A percentile compares a stretch with the other conserved stretches of the same genome.
Conservation (phyloP, 1,140 invertebrate genomes). For the Pemphigus obesinymphae region DNA sequence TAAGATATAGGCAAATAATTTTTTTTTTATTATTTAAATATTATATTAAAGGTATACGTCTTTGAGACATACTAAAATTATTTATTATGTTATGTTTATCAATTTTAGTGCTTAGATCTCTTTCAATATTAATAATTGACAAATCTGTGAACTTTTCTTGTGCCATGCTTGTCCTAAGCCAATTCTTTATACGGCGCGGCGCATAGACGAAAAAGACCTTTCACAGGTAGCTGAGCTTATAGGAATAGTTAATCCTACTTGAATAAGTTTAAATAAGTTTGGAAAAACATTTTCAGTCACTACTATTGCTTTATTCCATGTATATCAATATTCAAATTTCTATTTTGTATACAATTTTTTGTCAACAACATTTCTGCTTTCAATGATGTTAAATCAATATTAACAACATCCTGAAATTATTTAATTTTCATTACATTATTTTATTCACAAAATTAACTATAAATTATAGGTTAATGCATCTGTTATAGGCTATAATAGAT, state of each 20-base stretch:
- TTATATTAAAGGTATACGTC: not conserved
- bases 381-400: not conserved
- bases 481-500: too few relatives aligned
- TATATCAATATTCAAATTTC: constrained; percentile 8
- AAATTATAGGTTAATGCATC: too few relatives aligned
- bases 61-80: not conserved
- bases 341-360: constrained; percentile 15
- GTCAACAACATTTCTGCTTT: constrained; percentile 14
- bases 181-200: constrained; percentile 14
- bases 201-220: not conserved
- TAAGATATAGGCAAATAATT: not conserved
- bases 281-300: constrained; percentile 14
- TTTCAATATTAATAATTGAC: not conserved
- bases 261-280: constrained; percentile 9
- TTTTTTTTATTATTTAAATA: not conserved
- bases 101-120: not conserved
- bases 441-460: too few relatives aligned
- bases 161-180: constrained; percentile 12
- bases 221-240: too few relatives aligned
- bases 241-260: not conserved
- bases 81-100: not conserved
- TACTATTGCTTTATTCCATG: not conserved
- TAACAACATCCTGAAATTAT: not conserved
- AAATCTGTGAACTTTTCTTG: not conserved
- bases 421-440: not conserved